Conservation (phyloP, 2,113 vertebrate genomes). For the Lycaon pictus region DNA sequence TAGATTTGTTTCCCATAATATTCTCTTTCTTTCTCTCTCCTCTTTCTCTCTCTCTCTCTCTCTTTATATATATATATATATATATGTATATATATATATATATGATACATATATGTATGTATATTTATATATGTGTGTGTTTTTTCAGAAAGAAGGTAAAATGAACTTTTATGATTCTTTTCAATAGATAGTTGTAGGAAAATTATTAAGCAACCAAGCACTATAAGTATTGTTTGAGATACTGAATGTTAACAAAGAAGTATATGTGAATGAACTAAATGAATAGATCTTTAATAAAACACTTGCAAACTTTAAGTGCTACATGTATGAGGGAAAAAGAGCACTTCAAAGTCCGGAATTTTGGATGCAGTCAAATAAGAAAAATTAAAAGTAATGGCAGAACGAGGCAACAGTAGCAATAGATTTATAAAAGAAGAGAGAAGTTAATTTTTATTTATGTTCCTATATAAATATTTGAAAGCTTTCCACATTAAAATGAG, state of each 20-base stretch:
- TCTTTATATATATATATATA: background rate
- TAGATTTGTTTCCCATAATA: background rate
- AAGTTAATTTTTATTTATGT: slow-evolving; percentile 54
- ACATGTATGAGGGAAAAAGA: background rate
- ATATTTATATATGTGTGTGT: background rate
- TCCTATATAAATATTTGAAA: slow-evolving; percentile 70
- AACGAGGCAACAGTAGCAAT: background rate
- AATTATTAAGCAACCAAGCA: background rate
- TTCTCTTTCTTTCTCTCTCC: too few species aligned
- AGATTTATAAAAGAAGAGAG: slow-evolving; percentile 34
- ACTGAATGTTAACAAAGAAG: background rate
- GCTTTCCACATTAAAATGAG: background rate
- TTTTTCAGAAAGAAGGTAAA: slow-evolving; percentile 21
- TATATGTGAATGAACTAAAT: background rate
- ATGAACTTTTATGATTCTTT: background rate
- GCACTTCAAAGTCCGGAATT: background rate
- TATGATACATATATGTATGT: background rate
- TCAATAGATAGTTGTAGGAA: background rate
- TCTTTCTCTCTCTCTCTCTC: background rate
- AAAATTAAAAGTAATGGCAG: background rate
- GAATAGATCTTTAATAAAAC: background rate
- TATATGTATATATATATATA: too few species aligned
- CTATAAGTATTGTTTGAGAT: background rate
- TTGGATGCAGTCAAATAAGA: background rate
- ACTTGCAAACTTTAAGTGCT: background rate